Base-by-base conservation (phyloP, 2,113 vertebrate genomes). In the Asarcornis scutulata region DNA sequence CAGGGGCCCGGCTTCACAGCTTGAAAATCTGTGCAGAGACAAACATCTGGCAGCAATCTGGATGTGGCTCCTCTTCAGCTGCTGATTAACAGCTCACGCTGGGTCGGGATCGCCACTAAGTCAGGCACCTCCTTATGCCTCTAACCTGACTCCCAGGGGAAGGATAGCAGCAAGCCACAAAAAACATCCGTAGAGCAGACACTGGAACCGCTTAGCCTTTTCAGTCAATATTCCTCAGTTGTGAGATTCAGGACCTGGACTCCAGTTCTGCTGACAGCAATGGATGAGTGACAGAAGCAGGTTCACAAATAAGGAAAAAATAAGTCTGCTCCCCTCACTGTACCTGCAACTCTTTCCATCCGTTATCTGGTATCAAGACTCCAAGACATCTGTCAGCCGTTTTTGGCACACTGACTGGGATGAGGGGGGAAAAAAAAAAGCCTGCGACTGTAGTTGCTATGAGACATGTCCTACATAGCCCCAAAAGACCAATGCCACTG, bases 31-130 rank as follows among this genome's bases (percentile, higher is more conserved):
- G 71, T 42, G 42, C 63, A 80, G 58, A 84, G 56, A 71, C 59
- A 80, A 96, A 94, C 91, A 97, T 89, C 79, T 93, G 94, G 91
- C 81, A 89, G 60, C 85, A 91, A 82, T 67, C 46, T 64, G 83
- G 68, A 82, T 17, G 59, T 32, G 81, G 79, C 72, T 90, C 1
- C 58, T 95, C 69, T 81, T 89, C 44, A 81, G 76, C 76, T 87
- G 93, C 74, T 58, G 48, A 95, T 82, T 63, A 91, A 77, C 25
- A 4, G 76, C 1, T 0, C 46, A 75, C 0, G 0, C 76, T 75
- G 86, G 36, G 76, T 58, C 79, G 68, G 56, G 44, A 42, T 21
- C 62, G n/a, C 66, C 48, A 55, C 44, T 72, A 22, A 36, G 77
- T 83, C 82, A 40, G 68, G 48, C 36, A 73, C 40, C 69, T 90